Conservation (phyloP, 2,797 vertebrate genomes). For the Galagoides demidoff region DNA sequence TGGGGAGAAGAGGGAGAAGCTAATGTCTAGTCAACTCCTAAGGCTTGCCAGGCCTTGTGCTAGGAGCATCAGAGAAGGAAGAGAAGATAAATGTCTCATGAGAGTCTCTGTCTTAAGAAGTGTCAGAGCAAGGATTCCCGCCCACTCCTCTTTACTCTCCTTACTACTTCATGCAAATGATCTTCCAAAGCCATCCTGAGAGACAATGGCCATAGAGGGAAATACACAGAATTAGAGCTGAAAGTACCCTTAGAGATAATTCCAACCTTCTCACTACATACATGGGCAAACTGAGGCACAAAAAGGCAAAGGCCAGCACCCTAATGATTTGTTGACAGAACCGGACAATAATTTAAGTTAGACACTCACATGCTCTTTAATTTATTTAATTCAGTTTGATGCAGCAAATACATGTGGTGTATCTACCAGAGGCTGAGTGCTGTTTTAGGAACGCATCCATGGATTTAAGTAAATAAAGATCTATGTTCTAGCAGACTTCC, state of each 20-base stretch:
- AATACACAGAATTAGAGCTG: background rate
- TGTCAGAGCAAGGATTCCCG: background rate
- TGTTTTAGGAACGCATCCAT: background rate
- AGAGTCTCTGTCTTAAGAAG: background rate
- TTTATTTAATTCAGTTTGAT: constrained; percentile 19
- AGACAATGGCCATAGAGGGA: background rate
- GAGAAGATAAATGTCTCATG: constrained; percentile 55
- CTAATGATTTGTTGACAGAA: background rate
- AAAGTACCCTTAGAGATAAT: background rate
- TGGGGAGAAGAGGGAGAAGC: constrained; percentile 39
- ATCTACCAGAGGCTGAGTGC: background rate
- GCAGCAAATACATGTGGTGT: background rate
- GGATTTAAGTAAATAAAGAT: background rate
- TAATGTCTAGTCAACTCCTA: constrained; percentile 19
- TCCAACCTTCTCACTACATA: background rate
- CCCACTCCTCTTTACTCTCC: constrained; percentile 2
- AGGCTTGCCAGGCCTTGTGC: constrained; percentile 38
- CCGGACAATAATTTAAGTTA: background rate
- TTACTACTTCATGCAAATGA: background rate
- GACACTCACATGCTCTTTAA: background rate
- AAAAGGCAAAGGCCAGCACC: background rate
- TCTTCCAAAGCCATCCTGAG: background rate
- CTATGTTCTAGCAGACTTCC: background rate
- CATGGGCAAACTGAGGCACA: background rate
- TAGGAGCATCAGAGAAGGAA: background rate